Evolutionary conservation across 2,797 vertebrate genomes (phyloP).

Genomic region (Rhyacichthys aspro): DNA sequence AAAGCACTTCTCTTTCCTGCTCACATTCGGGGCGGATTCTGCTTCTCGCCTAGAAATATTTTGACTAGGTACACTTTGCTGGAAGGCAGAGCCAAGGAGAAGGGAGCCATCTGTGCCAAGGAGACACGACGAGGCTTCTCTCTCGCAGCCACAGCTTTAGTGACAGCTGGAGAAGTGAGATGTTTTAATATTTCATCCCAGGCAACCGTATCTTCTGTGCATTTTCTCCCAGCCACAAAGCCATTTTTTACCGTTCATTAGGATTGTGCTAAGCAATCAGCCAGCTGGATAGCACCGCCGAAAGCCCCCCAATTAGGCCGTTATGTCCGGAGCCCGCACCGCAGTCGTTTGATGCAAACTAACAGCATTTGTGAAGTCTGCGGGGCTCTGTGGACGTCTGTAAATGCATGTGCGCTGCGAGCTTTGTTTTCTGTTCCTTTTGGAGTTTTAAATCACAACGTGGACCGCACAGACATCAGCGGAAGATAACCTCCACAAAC

Average conservation of each 20-base stretch:
- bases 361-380: conserved; percentile 35
- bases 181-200: conserved; percentile 73
- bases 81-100: conserved; percentile 52
- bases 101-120: conserved; percentile 55
- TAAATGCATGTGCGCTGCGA: background rate
- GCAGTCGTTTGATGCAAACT: conserved; percentile 36
- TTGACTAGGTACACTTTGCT: conserved; percentile 44
- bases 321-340: conserved; percentile 39
- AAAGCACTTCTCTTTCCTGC: conserved; percentile 23
- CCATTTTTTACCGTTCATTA: conserved; percentile 68
- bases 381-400: conserved; percentile 15
- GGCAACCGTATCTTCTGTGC: conserved; percentile 45
- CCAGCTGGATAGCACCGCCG: conserved; percentile 55
- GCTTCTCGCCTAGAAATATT: conserved; percentile 35
- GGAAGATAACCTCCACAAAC: conserved; percentile 41
- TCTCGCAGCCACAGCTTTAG: conserved; percentile 44
- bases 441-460: conserved; percentile 33
- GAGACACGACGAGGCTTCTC: conserved; percentile 53
- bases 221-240: conserved; percentile 46
- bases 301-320: conserved; percentile 57
- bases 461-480: conserved; percentile 31
- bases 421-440: conserved; percentile 30
- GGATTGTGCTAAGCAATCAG: conserved; percentile 44
- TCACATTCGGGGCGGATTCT: conserved; percentile 23
- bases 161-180: conserved; percentile 70